Base-by-base conservation (phyloP, 1,140 invertebrate species). In the Ceratosolen fusciceps region DNA sequence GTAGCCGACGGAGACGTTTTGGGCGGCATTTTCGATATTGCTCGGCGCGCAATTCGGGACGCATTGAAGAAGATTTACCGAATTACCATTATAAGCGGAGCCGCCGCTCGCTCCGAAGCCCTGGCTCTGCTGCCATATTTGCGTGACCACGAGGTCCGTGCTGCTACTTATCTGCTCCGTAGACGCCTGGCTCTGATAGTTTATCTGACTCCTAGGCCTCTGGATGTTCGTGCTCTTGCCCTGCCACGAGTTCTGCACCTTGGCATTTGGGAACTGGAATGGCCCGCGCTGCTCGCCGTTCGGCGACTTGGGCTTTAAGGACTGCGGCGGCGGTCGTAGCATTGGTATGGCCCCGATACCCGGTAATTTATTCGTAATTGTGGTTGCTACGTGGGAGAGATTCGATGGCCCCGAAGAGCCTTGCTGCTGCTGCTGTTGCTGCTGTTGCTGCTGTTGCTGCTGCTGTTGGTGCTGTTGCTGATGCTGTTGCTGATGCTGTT, bases 241-340 rank as follows among this genome's bases (percentile, higher is more conserved):
- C 0, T 81, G 85, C 87, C 87, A 88, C 0, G 86, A 88, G 70
- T 88, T 90, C 58, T 88, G 88, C 2, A 89, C 86, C 60, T 88
- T 87, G n/a, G n/a, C n/a, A 9, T 74, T 84, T 0, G 86, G 84
- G 31, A 87, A 56, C 52, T 77, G 65, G 43, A 72, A 76, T 2
- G 19, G 81, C 8, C 77, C 62, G 24, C 84, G 79, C 47, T 84
- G 68, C 49, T 87, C 82, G 14, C 77, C 52, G 43, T 88, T 83
- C 0, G 86, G 87, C 0, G 89, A 89, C 39, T 88, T 87, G 0
- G 86, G 85, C 73, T 88, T 91, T 1, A 60, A 29, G 0, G 83
- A 83, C 52, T 87, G 89, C 0, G 91, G 90, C 0, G 91, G 91
- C 26, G 92, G 91, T 62, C 85, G 83, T 1, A 92, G 73, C 10